phyloP scores from a whole-genome alignment of 2,113 vertebrate genomes.

The Butorides virescens region DNA sequence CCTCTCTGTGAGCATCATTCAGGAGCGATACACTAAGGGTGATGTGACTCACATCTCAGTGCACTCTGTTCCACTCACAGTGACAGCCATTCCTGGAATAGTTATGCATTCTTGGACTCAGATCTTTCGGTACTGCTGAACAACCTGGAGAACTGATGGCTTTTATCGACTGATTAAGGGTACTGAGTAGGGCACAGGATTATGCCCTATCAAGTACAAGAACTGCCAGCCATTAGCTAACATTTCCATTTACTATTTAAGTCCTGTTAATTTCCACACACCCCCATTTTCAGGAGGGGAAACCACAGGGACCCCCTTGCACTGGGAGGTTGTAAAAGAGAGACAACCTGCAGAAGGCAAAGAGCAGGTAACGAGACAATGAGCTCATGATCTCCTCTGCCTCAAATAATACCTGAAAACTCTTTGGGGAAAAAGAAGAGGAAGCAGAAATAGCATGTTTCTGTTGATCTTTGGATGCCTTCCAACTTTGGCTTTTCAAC shows the following conservation, averaged over 20 bases:
- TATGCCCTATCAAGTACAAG: neutral
- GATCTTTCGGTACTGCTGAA: neutral
- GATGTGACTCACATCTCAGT: neutral
- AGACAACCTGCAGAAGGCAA: neutral
- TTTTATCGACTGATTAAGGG: neutral
- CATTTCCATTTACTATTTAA: neutral
- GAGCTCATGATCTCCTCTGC: neutral
- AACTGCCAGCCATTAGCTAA: neutral
- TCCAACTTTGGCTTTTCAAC: neutral
- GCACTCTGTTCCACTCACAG: neutral
- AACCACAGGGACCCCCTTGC: neutral
- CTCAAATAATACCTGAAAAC: constrained; percentile 37
- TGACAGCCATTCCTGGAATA: neutral
- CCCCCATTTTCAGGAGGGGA: neutral
- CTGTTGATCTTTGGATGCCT: neutral
- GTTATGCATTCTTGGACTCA: neutral
- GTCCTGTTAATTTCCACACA: neutral
- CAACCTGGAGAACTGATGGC: neutral
- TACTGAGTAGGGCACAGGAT: neutral
- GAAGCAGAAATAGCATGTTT: neutral
- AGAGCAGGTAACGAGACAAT: neutral
- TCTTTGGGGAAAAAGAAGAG: neutral
- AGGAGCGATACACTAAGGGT: neutral
- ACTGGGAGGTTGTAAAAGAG: neutral
- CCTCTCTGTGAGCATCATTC: neutral